Conservation (phyloP, 2,888 invertebrate species). For the Dryobota labecula region DNA sequence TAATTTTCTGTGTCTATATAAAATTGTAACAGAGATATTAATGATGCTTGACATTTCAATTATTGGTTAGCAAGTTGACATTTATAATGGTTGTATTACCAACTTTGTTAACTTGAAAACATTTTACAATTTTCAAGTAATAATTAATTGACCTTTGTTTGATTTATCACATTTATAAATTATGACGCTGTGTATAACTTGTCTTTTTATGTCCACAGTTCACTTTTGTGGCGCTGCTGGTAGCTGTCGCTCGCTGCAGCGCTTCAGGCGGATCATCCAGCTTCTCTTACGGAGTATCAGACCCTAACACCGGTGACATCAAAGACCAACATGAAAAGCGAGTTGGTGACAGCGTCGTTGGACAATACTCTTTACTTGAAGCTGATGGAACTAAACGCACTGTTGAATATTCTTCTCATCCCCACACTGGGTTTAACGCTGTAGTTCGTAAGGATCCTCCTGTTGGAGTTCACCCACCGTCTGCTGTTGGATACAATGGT, state of each 20-base stretch:
- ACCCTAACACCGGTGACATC: conserved; percentile 81
- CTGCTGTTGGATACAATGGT: conserved; percentile 83
- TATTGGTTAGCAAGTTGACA: not conserved
- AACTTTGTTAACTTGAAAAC: not conserved
- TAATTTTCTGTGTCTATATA: not conserved
- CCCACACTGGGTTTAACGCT: conserved; percentile 80
- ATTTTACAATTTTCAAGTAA: not conserved
- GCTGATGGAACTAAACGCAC: conserved; percentile 91
- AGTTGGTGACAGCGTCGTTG: conserved; percentile 91
- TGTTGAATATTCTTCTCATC: conserved; percentile 88
- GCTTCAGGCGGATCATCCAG: conserved; percentile 74
- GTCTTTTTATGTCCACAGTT: conserved; percentile 72
- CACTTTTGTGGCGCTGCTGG: conserved; percentile 74
- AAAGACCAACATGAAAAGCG: conserved; percentile 90
- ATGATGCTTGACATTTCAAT: conserved; percentile 25
- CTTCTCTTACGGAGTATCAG: conserved; percentile 82
- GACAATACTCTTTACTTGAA: conserved; percentile 84
- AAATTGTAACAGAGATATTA: not conserved
- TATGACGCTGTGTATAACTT: not conserved
- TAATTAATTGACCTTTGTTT: not conserved
- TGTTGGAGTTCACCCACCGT: conserved; percentile 63
- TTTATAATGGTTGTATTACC: not conserved
- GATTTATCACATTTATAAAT: not conserved
- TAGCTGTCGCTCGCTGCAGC: conserved; percentile 75
- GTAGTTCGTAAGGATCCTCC: conserved; percentile 79